Evolutionary conservation across 2,888 invertebrate genomes (phyloP).

Genomic region (Clitarchus hookeri): DNA sequence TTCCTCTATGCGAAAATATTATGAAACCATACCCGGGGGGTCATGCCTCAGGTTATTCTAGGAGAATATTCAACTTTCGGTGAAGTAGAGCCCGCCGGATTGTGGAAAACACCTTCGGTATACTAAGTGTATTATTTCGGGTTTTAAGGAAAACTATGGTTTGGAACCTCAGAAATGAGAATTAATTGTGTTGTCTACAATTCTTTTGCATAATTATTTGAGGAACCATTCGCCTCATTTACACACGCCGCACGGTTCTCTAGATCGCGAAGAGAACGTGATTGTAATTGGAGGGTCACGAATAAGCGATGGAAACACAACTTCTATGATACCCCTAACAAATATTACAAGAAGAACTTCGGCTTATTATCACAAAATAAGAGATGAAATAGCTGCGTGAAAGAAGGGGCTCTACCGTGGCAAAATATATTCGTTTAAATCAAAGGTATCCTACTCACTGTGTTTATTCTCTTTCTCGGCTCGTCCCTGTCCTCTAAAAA

Average conservation of each 20-base stretch:
- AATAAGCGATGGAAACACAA: too few relatives aligned
- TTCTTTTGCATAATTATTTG: not conserved
- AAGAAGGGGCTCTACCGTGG: not conserved
- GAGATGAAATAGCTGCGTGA: too few relatives aligned
- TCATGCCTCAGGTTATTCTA: not conserved
- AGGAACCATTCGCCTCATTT: not conserved
- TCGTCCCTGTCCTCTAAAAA: not conserved
- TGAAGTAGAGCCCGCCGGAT: not conserved
- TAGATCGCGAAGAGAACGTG: not conserved
- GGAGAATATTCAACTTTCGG: not conserved
- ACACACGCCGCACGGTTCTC: not conserved
- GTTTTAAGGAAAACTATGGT: not conserved
- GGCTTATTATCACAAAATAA: too few relatives aligned
- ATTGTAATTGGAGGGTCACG: too few relatives aligned
- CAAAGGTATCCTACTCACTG: not conserved
- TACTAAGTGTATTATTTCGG: not conserved
- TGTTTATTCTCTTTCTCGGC: not conserved
- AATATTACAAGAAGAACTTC: too few relatives aligned
- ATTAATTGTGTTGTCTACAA: conserved; percentile 1
- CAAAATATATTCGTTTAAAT: not conserved
- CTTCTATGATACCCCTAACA: too few relatives aligned
- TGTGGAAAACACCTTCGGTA: not conserved
- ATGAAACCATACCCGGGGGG: too few relatives aligned
- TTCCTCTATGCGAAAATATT: too few relatives aligned
- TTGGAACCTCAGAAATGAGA: not conserved